Percentiles rank a stretch among this genome's conserved stretches.
Conservation (phyloP, 2,888 invertebrate species). For the Holacanthella duospinosa region DNA sequence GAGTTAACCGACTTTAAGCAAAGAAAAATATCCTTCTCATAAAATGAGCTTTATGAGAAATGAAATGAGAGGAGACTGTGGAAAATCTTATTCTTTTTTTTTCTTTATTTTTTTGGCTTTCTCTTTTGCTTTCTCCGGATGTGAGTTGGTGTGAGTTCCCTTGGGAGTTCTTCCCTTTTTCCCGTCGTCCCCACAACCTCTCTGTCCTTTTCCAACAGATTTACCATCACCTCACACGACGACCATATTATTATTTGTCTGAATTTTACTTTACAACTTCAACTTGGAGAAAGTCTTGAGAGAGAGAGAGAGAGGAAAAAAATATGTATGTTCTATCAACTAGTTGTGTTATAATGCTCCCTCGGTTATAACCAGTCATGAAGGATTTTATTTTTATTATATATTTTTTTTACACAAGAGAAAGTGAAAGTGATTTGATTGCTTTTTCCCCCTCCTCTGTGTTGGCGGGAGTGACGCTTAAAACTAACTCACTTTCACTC, state of each 20-base stretch:
- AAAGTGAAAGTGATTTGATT: background rate
- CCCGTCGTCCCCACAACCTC: conserved; percentile 3
- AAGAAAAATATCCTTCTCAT: conserved; percentile 28
- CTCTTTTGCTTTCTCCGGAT: conserved; percentile 20
- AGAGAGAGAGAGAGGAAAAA: too few relatives aligned
- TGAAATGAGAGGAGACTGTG: conserved; percentile 21
- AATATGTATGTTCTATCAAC: too few relatives aligned
- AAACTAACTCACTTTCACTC: background rate
- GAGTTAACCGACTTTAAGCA: conserved; percentile 31
- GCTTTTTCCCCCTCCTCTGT: background rate
- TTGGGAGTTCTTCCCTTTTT: conserved; percentile 14
- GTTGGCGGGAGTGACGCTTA: too few relatives aligned
- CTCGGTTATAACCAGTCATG: too few relatives aligned
- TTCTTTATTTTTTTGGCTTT: background rate
- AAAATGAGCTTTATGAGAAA: conserved; percentile 29
- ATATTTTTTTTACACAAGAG: too few relatives aligned
- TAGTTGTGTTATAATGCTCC: too few relatives aligned
- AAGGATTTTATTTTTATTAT: too few relatives aligned
- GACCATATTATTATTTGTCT: background rate
- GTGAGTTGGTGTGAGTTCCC: conserved; percentile 28
- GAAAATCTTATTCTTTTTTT: conserved; percentile 18
- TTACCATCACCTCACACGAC: background rate
- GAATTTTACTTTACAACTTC: background rate
- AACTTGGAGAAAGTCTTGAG: too few relatives aligned
- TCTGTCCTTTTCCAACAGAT: background rate